A percentile compares a stretch with the other conserved stretches of the same genome.
Evolutionary conservation across 2,888 invertebrate species (phyloP).

Genomic region (Ormia ochracea): DNA sequence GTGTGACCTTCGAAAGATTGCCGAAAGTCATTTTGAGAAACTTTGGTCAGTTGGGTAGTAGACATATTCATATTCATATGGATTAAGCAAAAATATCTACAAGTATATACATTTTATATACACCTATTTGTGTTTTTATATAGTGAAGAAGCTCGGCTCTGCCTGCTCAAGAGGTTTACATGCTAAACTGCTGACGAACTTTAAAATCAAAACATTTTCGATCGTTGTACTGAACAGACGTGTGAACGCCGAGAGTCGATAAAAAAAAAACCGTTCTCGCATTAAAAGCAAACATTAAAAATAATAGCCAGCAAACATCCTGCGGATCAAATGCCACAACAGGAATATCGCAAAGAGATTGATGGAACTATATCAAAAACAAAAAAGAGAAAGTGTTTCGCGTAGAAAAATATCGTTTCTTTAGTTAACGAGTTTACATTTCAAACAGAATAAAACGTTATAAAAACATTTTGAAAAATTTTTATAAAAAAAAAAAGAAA

Average conservation of each 20-base stretch:
- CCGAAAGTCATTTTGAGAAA: no score
- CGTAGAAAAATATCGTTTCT: not conserved
- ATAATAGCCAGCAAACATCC: constrained; percentile 12
- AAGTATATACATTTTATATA: not conserved
- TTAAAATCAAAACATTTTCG: constrained; percentile 55
- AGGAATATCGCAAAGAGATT: constrained; percentile 4
- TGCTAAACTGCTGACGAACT: constrained; percentile 33
- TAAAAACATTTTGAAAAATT: not conserved
- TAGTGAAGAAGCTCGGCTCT: constrained; percentile 21
- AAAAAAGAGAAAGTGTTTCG: constrained; percentile 25
- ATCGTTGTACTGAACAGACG: constrained; percentile 48
- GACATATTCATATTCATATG: not conserved
- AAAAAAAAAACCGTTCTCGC: not conserved
- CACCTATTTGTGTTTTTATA: constrained; percentile 32
- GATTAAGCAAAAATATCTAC: no score
- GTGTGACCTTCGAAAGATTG: no score
- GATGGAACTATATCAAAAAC: not conserved
- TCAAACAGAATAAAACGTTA: no score
- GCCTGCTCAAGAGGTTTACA: constrained; percentile 46
- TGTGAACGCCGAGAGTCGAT: constrained; percentile 28
- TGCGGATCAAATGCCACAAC: constrained; percentile 27
- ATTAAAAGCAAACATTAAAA: constrained; percentile 9
- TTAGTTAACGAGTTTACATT: not conserved
- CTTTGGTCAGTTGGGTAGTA: no score
- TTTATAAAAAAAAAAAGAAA: not conserved